phyloP scores from a whole-genome alignment of 2,888 invertebrate genomes.

The Gibbula magus region DNA sequence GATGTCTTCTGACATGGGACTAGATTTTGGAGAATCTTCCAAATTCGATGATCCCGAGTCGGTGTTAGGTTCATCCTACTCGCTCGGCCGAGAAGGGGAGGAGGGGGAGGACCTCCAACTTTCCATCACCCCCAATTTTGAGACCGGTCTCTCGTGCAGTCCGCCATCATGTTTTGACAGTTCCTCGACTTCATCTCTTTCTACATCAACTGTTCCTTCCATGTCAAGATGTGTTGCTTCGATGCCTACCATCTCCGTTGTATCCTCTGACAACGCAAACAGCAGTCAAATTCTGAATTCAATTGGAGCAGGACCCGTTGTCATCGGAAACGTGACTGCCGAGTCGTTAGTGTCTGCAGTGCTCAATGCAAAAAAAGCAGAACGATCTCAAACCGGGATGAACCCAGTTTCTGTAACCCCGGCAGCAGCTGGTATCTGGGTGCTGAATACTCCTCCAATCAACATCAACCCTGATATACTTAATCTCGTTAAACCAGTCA shows the following conservation, averaged over 20 bases:
- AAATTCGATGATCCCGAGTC: conserved; percentile 22
- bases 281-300: no score
- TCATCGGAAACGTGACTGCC: neutral
- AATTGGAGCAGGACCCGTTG: neutral
- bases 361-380: neutral
- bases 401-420: neutral
- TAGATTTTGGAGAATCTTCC: conserved; percentile 20
- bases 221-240: neutral
- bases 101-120: conserved; percentile 2
- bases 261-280: neutral
- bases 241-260: neutral
- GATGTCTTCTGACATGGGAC: neutral
- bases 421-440: conserved; percentile 14
- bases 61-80: conserved; percentile 12
- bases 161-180: conserved; percentile 16
- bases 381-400: neutral
- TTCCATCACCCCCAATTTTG: conserved; percentile 1
- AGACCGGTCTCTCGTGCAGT: conserved; percentile 3
- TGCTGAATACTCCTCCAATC: conserved; percentile 14
- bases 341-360: neutral
- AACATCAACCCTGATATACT: conserved; percentile 10
- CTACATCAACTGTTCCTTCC: neutral
- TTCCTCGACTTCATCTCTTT: neutral
- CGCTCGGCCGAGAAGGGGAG: neutral
- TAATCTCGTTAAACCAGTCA: neutral